These are phyloP conservation scores for Atlantisia rogersi DNA, from an alignment of 2,113 vertebrate species.

Conservation along the genomic window DNA sequence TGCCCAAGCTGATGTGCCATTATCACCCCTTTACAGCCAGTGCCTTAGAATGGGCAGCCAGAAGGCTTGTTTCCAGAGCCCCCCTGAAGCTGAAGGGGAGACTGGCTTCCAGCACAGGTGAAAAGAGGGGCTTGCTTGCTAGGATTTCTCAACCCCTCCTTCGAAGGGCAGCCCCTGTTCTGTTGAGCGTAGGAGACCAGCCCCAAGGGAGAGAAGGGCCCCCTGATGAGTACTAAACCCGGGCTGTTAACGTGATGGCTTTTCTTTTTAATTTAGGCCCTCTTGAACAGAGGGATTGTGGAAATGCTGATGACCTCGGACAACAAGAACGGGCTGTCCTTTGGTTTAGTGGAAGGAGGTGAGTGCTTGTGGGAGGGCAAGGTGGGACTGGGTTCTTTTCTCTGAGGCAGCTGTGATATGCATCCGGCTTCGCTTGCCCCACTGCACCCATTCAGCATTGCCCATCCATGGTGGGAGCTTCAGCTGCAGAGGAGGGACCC, in stretches of 20 bases:
- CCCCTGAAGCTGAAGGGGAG: neutral
- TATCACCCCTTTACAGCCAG: neutral
- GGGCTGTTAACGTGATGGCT: neutral
- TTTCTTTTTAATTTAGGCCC: slow-evolving; percentile 72
- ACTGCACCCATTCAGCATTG: neutral
- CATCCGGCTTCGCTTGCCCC: accelerated
- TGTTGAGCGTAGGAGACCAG: neutral
- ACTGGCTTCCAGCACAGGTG: neutral
- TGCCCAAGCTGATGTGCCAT: neutral
- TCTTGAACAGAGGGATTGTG: slow-evolving; percentile 83
- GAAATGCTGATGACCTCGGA: slow-evolving; percentile 91
- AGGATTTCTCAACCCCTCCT: neutral
- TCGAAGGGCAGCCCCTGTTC: neutral
- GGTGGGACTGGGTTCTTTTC: neutral
- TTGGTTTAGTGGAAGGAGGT: slow-evolving; percentile 87
- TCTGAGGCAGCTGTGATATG: neutral
- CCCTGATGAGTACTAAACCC: neutral
- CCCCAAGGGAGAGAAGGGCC: neutral
- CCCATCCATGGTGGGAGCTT: neutral
- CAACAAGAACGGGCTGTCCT: slow-evolving; percentile 74
- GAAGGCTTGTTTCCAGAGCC: neutral
- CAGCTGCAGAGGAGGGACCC: neutral
- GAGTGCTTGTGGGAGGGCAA: neutral
- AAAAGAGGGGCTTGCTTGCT: neutral
- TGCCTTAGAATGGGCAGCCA: neutral